Conservation (phyloP, 2,888 invertebrate species). For the Apotomis turbidana region DNA sequence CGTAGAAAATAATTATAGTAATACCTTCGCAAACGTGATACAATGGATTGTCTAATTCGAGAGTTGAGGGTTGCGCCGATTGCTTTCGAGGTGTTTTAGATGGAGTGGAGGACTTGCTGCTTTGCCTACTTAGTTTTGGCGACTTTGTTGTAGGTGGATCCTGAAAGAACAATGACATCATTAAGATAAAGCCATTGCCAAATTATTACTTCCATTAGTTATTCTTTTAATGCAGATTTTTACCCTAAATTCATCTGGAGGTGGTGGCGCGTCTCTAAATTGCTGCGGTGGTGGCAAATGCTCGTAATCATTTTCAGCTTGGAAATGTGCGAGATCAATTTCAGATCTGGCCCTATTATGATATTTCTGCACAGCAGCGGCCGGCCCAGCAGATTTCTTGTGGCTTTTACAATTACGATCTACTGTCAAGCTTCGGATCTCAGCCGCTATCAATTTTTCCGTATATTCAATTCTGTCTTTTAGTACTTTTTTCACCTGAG, state of each 20-base stretch:
- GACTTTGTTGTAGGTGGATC: constrained; percentile 75
- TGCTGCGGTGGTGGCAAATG: constrained; percentile 93
- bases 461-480: constrained; percentile 80
- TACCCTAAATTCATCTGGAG: constrained; percentile 88
- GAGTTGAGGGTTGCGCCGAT: constrained; percentile 64
- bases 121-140: constrained; percentile 73
- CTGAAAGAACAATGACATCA: constrained; percentile 49
- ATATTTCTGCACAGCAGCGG: constrained; percentile 65
- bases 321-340: constrained; percentile 81
- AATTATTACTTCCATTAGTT: too few relatives aligned
- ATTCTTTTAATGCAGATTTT: constrained; percentile 34
- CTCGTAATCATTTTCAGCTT: constrained; percentile 86
- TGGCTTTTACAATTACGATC: constrained; percentile 73
- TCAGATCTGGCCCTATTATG: constrained; percentile 84
- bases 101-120: constrained; percentile 77
- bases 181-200: constrained; percentile 10
- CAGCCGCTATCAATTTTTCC: constrained; percentile 78
- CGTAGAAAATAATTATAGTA: constrained; percentile 54
- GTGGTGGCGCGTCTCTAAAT: constrained; percentile 91
- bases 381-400: constrained; percentile 61
- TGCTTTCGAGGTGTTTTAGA: constrained; percentile 73
- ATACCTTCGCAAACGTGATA: constrained; percentile 92
- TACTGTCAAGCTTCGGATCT: constrained; percentile 73
- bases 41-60: constrained; percentile 87
- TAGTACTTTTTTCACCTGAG: constrained; percentile 66